Percentiles rank a stretch among this genome's conserved stretches.
Evolutionary conservation across 2,888 invertebrate species (phyloP).

Genomic region (Teleiodes luculella): DNA sequence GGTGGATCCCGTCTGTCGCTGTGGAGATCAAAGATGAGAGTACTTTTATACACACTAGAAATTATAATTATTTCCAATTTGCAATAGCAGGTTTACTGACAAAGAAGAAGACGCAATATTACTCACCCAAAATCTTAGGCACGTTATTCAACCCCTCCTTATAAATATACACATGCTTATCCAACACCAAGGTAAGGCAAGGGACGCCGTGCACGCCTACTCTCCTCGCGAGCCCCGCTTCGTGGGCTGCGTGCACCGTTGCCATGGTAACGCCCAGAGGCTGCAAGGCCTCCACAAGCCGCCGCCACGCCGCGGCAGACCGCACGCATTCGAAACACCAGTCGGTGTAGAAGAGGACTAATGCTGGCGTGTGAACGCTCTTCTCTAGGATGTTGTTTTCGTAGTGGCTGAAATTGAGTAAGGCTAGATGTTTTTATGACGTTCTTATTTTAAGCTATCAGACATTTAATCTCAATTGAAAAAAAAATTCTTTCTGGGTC

Average conservation of each 20-base stretch:
- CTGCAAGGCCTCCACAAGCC: conserved; percentile 91
- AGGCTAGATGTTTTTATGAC: too few relatives aligned
- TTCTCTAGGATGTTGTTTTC: conserved; percentile 92
- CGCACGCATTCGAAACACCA: conserved; percentile 96
- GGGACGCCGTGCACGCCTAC: conserved; percentile 91
- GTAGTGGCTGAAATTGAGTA: conserved; percentile 82
- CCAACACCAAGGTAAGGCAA: conserved; percentile 87
- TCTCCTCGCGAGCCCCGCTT: conserved; percentile 85
- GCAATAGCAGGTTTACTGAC: too few relatives aligned
- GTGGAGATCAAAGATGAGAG: too few relatives aligned
- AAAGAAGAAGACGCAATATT: neutral
- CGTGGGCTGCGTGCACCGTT: conserved; percentile 89
- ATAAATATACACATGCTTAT: conserved; percentile 91
- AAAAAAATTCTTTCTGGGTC: too few relatives aligned
- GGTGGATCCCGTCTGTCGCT: too few relatives aligned
- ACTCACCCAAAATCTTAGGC: conserved; percentile 86
- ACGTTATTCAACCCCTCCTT: conserved; percentile 89
- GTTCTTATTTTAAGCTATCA: too few relatives aligned
- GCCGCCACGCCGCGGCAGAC: conserved; percentile 91
- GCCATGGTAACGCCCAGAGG: conserved; percentile 90
- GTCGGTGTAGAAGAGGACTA: conserved; percentile 95
- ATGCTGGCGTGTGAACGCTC: conserved; percentile 88
- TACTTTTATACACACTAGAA: too few relatives aligned
- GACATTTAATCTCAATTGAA: too few relatives aligned
- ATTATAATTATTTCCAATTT: too few relatives aligned